Evolutionary conservation across 92 coral and sea anemone species (phyloP), one percentile per base, ranked within the genome.

Genomic region (Zoanthus sansibaricus): DNA sequence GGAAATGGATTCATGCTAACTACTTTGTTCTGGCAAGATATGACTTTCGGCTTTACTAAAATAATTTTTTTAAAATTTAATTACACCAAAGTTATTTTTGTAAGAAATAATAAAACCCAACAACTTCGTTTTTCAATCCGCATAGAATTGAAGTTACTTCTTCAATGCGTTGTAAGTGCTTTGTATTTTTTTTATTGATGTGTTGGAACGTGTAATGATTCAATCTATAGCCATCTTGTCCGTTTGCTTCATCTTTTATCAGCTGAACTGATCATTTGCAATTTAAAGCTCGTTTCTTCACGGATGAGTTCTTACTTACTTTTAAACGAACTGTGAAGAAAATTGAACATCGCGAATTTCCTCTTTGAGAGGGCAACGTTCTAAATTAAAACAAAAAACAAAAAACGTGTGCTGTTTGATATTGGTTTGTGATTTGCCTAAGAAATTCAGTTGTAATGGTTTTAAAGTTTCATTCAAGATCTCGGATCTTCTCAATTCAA

Each of bases 371-470:
- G 30, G 72, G 17, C 31, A 18, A 48, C 32, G 51, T 80, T 62
- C 61, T 25, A 25, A 25, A 25, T 25, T 25, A 64, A 46, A 80
- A 62, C n/a, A 20, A 4, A 17, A 66, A 48, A 44, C 72, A 25
- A 14, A 18, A 25, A 21, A 3, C 15, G 16, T 33, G 12, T 7
- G 17, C 15, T 3, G 45, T 20, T 20, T 62, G 45, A 80, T 80
- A 80, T 80, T 67, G 75, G 85, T 80, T 47, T n/a, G 85, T 58
- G 85, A 18, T 80, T 80, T 64, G 21, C 30, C 4, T 62, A 25
- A 21, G 59, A 80, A 37, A 80, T 66, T 37, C 42, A 37, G 42
- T 64, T 80, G 58, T 74, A 80, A 80, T 31, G 55, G 85, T 18
- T 68, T 64, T 79, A 64, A 45, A 64, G 33, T 47, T 79, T 64